Base-by-base conservation (phyloP, 2,113 vertebrate genomes). In the Caretta caretta region DNA sequence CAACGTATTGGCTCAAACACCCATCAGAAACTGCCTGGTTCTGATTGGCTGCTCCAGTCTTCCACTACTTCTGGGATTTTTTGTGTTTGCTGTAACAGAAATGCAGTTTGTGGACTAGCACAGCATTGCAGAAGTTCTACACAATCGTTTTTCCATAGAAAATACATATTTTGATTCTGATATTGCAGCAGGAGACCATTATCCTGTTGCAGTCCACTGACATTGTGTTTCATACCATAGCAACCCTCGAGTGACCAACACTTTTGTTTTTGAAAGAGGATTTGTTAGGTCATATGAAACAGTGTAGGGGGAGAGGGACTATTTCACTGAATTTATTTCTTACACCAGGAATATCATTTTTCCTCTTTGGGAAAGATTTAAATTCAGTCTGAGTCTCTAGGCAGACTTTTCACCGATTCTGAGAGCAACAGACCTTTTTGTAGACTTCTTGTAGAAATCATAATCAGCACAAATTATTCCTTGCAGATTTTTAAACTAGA, bases 21-120 rank as follows among this genome's bases (percentile, higher is more conserved):
- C 31, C 42, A 80, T 53, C 69, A 91, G 75, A 90, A 90, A 62
- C 65, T 31, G 69, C 10, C 65, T 82, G 4, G 1, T 62, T 93
- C 78, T 92, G 1, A 92, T 89, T 82, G 89, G 42, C 1, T 12
- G 3, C 89, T 6, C 4, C 57, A 5, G 46, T 59, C 91, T 76
- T 20, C 10, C 20, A 69, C 22, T 8, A 86, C 79, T 56, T 80
- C 6, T 38, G 12, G 6, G 5, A 54, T 76, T 89, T 10, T 25
- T 88, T 6, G 4, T 82, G 65, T 84, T 1, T 72, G 35, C 83
- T 90, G 38, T 57, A 90, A 25, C 85, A 93, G 79, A 75, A 56
- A 2, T 1, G 1, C 4, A 83, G 14, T 0, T 8, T 79, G 53
- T 49, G 86, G 27, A 69, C 7, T 1, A 20, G 1, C 13, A 35